Conservation (phyloP, 2,113 vertebrate species). For the Sula dactylatra region DNA sequence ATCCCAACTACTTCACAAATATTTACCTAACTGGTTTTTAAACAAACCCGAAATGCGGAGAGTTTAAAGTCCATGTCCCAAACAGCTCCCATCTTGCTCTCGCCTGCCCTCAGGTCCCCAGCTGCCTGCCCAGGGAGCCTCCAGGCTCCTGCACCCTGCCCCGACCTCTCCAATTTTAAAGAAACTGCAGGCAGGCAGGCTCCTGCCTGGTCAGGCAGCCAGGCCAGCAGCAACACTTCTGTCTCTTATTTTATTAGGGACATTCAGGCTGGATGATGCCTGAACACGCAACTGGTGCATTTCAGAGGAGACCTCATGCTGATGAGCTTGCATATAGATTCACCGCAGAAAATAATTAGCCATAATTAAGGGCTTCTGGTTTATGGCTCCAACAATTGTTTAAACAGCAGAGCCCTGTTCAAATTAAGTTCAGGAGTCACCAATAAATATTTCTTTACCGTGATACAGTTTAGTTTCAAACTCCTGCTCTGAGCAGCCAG, state of each 20-base stretch:
- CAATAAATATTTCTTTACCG: slow-evolving; percentile 5
- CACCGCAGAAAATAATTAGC: slow-evolving; percentile 52
- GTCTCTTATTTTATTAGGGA: not conserved
- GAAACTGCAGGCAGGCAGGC: not conserved
- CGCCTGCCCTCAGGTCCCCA: not conserved
- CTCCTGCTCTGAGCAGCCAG: not conserved
- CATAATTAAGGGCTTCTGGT: slow-evolving; percentile 63
- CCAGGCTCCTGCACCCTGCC: not conserved
- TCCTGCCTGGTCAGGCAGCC: not conserved
- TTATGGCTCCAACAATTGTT: slow-evolving; percentile 55
- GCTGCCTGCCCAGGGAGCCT: not conserved
- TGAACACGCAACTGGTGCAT: not conserved
- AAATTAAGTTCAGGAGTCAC: slow-evolving; percentile 40
- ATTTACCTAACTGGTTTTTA: slow-evolving; percentile 49
- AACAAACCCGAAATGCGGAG: slow-evolving; percentile 30
- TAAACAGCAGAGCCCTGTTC: slow-evolving; percentile 26
- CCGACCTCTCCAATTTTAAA: rapidly evolving
- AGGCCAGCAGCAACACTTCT: not conserved
- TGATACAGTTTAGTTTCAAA: not conserved
- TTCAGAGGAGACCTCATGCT: slow-evolving; percentile 35
- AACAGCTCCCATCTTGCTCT: slow-evolving; percentile 32
- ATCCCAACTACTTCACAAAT: slow-evolving; percentile 45
- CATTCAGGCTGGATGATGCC: not conserved
- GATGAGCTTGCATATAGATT: slow-evolving; percentile 41
- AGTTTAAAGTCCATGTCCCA: slow-evolving; percentile 57